Conservation (phyloP, 2,888 invertebrate species). For the Drosophila tanythrix region DNA sequence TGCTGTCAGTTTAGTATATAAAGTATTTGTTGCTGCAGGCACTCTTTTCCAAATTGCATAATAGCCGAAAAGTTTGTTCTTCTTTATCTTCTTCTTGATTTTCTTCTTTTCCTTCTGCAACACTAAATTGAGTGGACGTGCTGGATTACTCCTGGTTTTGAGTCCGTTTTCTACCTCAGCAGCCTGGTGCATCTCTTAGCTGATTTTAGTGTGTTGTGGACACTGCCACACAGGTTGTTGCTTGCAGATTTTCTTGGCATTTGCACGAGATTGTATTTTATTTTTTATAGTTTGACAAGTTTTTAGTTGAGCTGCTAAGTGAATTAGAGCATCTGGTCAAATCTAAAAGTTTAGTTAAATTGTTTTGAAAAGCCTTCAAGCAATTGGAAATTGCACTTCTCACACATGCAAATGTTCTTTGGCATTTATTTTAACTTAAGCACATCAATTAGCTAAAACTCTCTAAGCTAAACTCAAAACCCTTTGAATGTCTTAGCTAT, state of each 20-base stretch:
- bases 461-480: background rate
- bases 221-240: conserved; percentile 49
- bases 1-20: conserved; percentile 51
- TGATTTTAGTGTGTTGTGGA: conserved; percentile 63
- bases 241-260: conserved; percentile 37
- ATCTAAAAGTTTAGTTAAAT: conserved; percentile 62
- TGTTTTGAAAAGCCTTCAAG: conserved; percentile 57
- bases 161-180: background rate
- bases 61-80: conserved; percentile 60
- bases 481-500: background rate
- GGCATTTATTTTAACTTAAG: conserved; percentile 47
- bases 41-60: conserved; percentile 62
- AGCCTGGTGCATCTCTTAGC: conserved; percentile 13
- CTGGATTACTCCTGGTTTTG: background rate
- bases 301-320: conserved; percentile 55
- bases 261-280: conserved; percentile 34
- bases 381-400: conserved; percentile 29
- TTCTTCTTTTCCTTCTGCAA: conserved; percentile 35
- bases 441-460: conserved; percentile 55
- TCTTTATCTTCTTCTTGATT: background rate
- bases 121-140: conserved; percentile 59
- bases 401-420: conserved; percentile 17
- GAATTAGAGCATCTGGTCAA: conserved; percentile 62
- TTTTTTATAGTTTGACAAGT: conserved; percentile 56
- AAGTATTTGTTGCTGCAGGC: conserved; percentile 28